Base-by-base conservation (phyloP, 2,113 vertebrate species). In the Brachyistius frenatus region DNA sequence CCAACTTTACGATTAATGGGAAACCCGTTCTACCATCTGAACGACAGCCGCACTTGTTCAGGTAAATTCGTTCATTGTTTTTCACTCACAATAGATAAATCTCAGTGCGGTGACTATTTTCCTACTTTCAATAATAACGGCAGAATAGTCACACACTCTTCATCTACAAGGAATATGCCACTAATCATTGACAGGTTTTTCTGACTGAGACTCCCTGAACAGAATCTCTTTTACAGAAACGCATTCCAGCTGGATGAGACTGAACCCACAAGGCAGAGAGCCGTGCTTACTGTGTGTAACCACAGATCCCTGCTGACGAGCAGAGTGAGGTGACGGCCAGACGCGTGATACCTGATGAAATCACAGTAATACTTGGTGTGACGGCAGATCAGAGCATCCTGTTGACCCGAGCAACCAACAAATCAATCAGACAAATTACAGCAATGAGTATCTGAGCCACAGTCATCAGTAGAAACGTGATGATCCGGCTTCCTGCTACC, bases 291-390 rank as follows among this genome's bases (percentile, higher is more conserved):
- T 60, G 41, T n/a, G 46, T 32, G 32, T 2, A 23, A 36, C 61
- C 82, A 63, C 82, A 66, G 66, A 80, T 76, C 76, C 76, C 71
- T 52, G 55, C 61, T 80, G 82, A 75, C 39, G 55, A 72, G 66
- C 47, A 62, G 54, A 13, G 23, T 47, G 39, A 32, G 14, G 15
- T 61, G 76, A 75, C 39, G 33, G 32, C 7, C 60, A 74, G 53
- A 61, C 36, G 36, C 16, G 11, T 39, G 11, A 47, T 30, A 9
- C 60, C 41, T 57, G 57, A 31, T 75, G 58, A 41, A n/a, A 53
- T 9, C 33, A 5, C 10, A 6, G 13, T 23, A 73, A 46, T n/a
- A 4, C 23, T 23, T 14, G 32, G 72, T 13, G 66, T 35, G 30
- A 35, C 36, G 53, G 15, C 30, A 30, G 41, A 66, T 60, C 44